These are phyloP conservation scores for Littorina saxatilis DNA, from an alignment of 1,140 invertebrate species.

Conservation along the genomic window DNA sequence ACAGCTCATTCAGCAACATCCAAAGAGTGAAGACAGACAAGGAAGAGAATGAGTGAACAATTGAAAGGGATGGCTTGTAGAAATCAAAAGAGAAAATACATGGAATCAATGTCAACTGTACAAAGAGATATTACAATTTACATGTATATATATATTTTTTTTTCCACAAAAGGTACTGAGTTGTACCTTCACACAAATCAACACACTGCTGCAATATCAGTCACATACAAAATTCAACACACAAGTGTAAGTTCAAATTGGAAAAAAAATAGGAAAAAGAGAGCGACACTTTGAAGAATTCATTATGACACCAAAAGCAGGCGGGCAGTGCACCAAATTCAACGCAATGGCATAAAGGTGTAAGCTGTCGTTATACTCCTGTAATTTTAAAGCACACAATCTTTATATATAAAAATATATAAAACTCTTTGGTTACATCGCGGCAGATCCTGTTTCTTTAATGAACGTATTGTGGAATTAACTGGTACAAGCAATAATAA, in stretches of 20 bases:
- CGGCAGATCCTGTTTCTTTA: conserved; percentile 29
- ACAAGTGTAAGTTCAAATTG: background rate
- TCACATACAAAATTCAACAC: background rate
- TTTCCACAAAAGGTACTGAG: background rate
- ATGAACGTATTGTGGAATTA: conserved; percentile 17
- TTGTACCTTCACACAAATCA: background rate
- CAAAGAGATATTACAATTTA: conserved; percentile 1
- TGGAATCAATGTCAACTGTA: background rate
- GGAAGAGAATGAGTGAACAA: no score
- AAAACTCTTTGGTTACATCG: conserved; percentile 40
- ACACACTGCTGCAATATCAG: conserved; percentile 8
- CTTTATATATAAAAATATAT: conserved; percentile 38
- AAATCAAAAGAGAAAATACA: no score
- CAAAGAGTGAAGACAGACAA: no score
- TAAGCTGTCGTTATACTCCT: background rate
- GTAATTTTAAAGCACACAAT: conserved; percentile 34
- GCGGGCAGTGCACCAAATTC: background rate
- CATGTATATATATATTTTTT: background rate
- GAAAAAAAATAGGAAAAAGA: background rate
- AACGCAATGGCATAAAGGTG: no score
- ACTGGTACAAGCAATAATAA: conserved; percentile 4
- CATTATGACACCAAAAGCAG: conserved; percentile 13
- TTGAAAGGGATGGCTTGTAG: no score
- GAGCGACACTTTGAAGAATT: background rate
- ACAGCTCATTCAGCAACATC: background rate